phyloP scores from a whole-genome alignment of 1,140 invertebrate genomes.

The Paracyclopina nana region DNA sequence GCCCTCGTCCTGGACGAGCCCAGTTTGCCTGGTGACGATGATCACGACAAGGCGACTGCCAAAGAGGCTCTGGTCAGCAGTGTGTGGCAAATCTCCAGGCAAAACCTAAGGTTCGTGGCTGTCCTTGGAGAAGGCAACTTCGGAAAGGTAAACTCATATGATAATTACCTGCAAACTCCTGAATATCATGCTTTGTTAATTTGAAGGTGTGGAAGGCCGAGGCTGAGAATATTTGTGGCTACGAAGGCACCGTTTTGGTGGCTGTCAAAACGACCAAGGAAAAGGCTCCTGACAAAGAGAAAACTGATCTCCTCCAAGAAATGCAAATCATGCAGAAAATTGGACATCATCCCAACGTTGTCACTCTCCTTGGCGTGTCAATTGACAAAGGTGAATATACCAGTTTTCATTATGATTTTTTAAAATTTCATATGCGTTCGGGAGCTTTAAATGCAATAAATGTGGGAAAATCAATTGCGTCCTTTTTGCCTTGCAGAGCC shows the following conservation, averaged over 20 bases:
- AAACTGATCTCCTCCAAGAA: constrained; percentile 62
- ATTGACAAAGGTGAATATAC: constrained; percentile 40
- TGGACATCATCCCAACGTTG: constrained; percentile 70
- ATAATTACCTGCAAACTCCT: constrained; percentile 24
- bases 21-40: no score
- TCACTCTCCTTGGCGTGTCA: constrained; percentile 65
- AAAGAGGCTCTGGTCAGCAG: neutral
- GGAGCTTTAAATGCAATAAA: no score
- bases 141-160: constrained; percentile 41
- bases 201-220: constrained; percentile 56
- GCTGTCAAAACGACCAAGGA: constrained; percentile 81
- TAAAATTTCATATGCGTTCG: no score
- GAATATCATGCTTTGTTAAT: constrained; percentile 31
- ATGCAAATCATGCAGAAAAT: constrained; percentile 75
- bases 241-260: constrained; percentile 41
- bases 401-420: no score
- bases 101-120: constrained; percentile 65
- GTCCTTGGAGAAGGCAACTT: constrained; percentile 84
- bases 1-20: no score
- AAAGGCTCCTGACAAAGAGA: constrained; percentile 69
- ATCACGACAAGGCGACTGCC: neutral
- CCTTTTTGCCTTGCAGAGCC: constrained; percentile 39
- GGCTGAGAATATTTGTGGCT: constrained; percentile 50
- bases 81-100: constrained; percentile 69
- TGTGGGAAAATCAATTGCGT: neutral